Base-by-base conservation (phyloP, 2,113 vertebrate species). In the Halichoerus grypus region DNA sequence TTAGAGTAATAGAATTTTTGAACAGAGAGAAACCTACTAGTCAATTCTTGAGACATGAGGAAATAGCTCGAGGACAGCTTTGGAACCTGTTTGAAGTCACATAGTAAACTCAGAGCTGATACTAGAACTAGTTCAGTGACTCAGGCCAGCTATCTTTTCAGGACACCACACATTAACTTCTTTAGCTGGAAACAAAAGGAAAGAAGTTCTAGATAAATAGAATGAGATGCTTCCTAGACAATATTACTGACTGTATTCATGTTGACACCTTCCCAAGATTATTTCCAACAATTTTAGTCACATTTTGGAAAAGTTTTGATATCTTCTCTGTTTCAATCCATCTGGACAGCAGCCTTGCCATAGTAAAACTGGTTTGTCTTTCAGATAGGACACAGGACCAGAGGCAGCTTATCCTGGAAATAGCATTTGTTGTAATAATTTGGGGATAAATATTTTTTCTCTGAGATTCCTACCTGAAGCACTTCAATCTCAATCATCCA, bases 221-320 rank as follows among this genome's bases (percentile, higher is more conserved):
- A 83, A 72, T 14, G 5, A 72, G 10, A 67, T 36, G 3, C 8
- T 59, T 31, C 46, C 67, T 67, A 69, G 18, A 74, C 95, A 97
- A 49, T 71, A 53, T 49, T 61, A 82, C 22, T 57, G 9, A 36
- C 24, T 57, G 5, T 69, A 65, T 85, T 12, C 14, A 33, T 67
- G n/a, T n/a, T 93, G 51, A 95, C 4, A 63, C 91, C 97, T 96
- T 33, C 21, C 8, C 55, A 84, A 83, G 14, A 90, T 92, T 42
- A 65, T 59, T 53, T 31, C 0, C 91, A 82, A 67, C 13, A 77
- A 71, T 81, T 79, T 92, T 22, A 76, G 8, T 92, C 67, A 81
- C 9, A 88, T 77, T 82, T 93, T 81, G 15, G 26, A 81, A 67
- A 93, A 61, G 1, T 63, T 85, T 59, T 81, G 39, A 13, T 61